Evolutionary conservation across 2,888 invertebrate species (phyloP).

Genomic region (Eutolmus rufibarbis): DNA sequence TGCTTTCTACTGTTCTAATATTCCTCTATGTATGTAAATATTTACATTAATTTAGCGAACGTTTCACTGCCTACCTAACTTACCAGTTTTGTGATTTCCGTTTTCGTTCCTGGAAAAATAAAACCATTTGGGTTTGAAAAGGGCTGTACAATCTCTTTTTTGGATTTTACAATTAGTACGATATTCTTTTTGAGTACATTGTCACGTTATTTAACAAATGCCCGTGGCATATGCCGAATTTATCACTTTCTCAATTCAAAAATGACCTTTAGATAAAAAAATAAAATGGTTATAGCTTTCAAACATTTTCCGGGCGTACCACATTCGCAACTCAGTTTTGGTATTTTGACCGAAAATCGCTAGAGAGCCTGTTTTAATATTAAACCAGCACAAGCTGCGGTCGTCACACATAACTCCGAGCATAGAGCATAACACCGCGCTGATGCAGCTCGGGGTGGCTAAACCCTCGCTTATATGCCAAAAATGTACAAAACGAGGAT

Average conservation of each 20-base stretch:
- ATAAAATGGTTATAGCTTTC: background rate
- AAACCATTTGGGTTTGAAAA: background rate
- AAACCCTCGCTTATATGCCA: background rate
- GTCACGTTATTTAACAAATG: background rate
- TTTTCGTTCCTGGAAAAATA: background rate
- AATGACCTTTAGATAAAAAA: background rate
- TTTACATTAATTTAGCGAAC: background rate
- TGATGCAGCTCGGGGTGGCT: background rate
- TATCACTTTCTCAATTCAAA: background rate
- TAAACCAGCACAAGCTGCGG: slow-evolving; percentile 12
- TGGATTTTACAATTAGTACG: background rate
- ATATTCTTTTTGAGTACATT: background rate
- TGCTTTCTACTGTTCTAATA: no score
- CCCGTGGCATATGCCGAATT: background rate
- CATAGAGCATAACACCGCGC: background rate
- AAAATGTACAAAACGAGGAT: slow-evolving; percentile 26
- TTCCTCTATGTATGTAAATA: background rate
- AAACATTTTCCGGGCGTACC: background rate
- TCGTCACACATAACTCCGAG: background rate
- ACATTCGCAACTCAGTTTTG: background rate
- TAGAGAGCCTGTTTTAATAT: background rate
- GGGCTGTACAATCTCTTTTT: background rate
- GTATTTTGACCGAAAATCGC: background rate
- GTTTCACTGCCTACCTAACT: background rate
- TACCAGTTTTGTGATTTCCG: background rate